Percentiles rank a stretch among this genome's conserved stretches.
phyloP scores from a whole-genome alignment of 2,797 vertebrate species.

The Rachycentron canadum region DNA sequence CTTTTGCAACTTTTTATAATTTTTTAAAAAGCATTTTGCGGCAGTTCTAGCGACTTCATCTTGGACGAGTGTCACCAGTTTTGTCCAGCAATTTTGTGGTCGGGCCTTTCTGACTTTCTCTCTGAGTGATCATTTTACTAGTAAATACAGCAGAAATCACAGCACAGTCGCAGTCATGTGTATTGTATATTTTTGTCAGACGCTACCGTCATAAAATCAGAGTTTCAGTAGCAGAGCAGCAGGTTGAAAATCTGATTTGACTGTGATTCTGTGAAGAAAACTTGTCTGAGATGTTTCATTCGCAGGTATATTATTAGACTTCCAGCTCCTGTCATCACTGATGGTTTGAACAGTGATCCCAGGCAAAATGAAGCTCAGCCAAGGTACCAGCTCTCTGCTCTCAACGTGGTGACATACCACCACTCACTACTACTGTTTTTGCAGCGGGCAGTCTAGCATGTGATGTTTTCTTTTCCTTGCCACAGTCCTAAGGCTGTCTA shows the following conservation, averaged over 20 bases:
- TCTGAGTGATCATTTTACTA: too few relatives aligned
- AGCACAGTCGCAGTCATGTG: too few relatives aligned
- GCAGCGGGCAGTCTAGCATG: slow-evolving; percentile 74
- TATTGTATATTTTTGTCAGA: too few relatives aligned
- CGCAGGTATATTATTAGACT: background rate
- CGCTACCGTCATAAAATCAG: too few relatives aligned
- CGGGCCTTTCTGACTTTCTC: too few relatives aligned
- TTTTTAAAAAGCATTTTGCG: too few relatives aligned
- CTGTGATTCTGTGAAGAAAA: background rate
- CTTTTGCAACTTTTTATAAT: too few relatives aligned
- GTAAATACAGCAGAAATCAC: too few relatives aligned
- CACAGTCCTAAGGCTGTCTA: slow-evolving; percentile 78
- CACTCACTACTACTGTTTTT: slow-evolving; percentile 72
- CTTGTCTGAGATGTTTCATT: background rate
- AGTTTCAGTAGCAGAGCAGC: too few relatives aligned
- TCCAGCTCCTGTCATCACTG: background rate
- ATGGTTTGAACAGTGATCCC: background rate
- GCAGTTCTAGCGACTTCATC: too few relatives aligned
- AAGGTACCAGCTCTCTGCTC: slow-evolving; percentile 23
- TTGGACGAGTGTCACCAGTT: too few relatives aligned
- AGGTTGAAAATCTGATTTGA: background rate
- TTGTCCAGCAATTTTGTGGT: too few relatives aligned
- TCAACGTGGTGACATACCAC: slow-evolving; percentile 59
- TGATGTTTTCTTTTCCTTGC: slow-evolving; percentile 84
- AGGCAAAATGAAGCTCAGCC: slow-evolving; percentile 19